phyloP scores from a whole-genome alignment of 1,140 invertebrate species.

The Protaetia brevitarsis region DNA sequence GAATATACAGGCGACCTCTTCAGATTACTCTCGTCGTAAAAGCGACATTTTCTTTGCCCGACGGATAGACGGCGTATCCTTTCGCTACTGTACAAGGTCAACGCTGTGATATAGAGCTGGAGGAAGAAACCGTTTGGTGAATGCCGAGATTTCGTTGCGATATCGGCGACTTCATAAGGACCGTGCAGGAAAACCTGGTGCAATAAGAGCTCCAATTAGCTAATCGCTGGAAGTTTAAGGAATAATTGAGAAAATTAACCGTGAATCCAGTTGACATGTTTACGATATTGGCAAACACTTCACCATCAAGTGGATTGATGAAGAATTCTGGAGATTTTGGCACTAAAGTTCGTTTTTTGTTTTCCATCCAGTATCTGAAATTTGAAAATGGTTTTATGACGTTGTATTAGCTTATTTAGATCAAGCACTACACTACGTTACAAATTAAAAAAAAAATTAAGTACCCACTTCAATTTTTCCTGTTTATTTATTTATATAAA shows the following conservation, averaged over 20 bases:
- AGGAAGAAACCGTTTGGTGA: slow-evolving; percentile 42
- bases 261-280: slow-evolving; percentile 60
- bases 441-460: too few relatives aligned
- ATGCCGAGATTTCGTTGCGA: slow-evolving; percentile 36
- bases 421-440: too few relatives aligned
- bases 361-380: slow-evolving; percentile 56
- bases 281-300: too few relatives aligned
- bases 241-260: too few relatives aligned
- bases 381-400: too few relatives aligned
- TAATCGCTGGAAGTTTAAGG: too few relatives aligned
- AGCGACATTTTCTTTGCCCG: slow-evolving; percentile 62
- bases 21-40: slow-evolving; percentile 60
- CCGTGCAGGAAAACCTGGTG: slow-evolving; percentile 44
- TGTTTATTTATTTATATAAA: too few relatives aligned
- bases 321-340: slow-evolving; percentile 54
- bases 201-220: slow-evolving; percentile 22
- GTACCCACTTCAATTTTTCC: too few relatives aligned
- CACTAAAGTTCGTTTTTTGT: slow-evolving; percentile 54
- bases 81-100: slow-evolving; percentile 40
- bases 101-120: slow-evolving; percentile 44
- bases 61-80: slow-evolving; percentile 49
- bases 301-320: slow-evolving; percentile 65
- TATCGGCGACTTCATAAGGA: slow-evolving; percentile 42
- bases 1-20: slow-evolving; percentile 61
- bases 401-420: too few relatives aligned